Evolutionary conservation across 2,113 vertebrate genomes (phyloP).

Genomic region (Fukomys damarensis): DNA sequence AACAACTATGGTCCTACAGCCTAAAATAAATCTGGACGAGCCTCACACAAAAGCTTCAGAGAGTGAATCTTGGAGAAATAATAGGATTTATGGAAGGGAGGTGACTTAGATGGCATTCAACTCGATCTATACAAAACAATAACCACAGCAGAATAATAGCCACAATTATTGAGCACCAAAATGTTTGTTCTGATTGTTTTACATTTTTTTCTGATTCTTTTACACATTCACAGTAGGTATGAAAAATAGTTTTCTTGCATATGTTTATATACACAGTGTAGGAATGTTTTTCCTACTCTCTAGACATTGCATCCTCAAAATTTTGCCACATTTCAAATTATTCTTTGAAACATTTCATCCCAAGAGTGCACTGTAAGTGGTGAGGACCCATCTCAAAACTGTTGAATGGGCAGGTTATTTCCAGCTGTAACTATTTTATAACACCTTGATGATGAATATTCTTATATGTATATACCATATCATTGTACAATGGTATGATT

Average conservation of each 20-base stretch:
- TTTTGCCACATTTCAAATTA: not conserved
- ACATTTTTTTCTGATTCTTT: not conserved
- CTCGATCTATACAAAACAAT: not conserved
- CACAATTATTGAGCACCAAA: not conserved
- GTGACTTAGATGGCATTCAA: not conserved
- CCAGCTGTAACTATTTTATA: not conserved
- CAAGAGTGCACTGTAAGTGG: not conserved
- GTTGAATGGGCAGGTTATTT: not conserved
- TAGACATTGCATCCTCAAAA: not conserved
- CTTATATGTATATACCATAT: not conserved
- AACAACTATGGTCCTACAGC: not conserved
- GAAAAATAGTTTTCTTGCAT: not conserved
- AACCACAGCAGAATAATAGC: not conserved
- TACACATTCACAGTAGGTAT: not conserved
- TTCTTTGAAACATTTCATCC: not conserved
- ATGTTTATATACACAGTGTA: not conserved
- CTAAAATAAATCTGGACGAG: slow-evolving; percentile 33
- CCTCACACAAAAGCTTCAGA: slow-evolving; percentile 2
- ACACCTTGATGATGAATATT: not conserved
- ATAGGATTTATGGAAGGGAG: not conserved
- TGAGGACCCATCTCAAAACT: not conserved
- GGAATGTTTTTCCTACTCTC: not conserved
- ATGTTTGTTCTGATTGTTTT: not conserved
- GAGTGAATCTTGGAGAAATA: not conserved
- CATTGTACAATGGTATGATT: not conserved